These are phyloP conservation scores for Vidua chalybeata DNA, from an alignment of 2,113 vertebrate genomes.

Conservation along the genomic window DNA sequence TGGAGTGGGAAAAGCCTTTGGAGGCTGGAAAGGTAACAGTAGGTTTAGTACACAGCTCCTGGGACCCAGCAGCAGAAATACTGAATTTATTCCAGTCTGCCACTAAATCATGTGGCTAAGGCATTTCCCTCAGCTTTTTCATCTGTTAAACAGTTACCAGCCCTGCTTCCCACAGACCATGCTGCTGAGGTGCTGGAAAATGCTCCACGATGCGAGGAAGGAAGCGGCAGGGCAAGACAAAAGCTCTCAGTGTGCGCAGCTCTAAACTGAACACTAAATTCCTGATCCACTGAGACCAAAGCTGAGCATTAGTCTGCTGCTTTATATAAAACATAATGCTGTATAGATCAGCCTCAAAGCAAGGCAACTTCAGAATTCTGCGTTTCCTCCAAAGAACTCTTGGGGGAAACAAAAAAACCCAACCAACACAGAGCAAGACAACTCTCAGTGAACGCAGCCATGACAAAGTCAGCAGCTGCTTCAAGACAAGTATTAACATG, in stretches of 20 bases:
- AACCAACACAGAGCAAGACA: neutral
- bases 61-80: neutral
- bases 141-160: neutral
- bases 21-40: neutral
- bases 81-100: neutral
- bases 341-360: neutral
- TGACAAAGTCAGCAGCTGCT: neutral
- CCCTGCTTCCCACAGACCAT: neutral
- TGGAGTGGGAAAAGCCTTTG: neutral
- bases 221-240: neutral
- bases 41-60: neutral
- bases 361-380: neutral
- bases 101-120: neutral
- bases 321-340: neutral
- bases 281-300: neutral
- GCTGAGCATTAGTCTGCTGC: neutral
- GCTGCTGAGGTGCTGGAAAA: neutral
- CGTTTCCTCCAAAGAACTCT: neutral
- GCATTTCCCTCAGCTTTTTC: neutral
- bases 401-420: fast-evolving
- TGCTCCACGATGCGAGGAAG: neutral
- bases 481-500: neutral
- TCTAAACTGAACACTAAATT: neutral
- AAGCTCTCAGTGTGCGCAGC: neutral
- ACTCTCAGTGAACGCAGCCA: neutral